phyloP scores from a whole-genome alignment of 23 tunicate species.

The Styela clava region DNA sequence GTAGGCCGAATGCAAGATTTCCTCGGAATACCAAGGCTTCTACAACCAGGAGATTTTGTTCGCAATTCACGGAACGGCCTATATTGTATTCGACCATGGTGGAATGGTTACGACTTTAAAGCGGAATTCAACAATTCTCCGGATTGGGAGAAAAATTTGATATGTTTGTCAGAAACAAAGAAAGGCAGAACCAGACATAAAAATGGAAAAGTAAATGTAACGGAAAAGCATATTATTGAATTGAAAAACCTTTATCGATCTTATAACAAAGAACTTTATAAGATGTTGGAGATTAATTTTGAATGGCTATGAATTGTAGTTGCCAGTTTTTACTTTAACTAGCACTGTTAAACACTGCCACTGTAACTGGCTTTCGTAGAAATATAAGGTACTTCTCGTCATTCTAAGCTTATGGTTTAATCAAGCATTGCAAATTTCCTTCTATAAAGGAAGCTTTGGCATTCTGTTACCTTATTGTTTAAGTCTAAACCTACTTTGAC shows the following conservation, averaged over 20 bases:
- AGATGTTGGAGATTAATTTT: not conserved
- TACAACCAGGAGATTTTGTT: slow-evolving; percentile 10
- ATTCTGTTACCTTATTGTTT: too few species aligned
- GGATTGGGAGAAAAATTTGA: not conserved
- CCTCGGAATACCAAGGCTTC: slow-evolving; percentile 17
- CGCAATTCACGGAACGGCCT: slow-evolving; percentile 1
- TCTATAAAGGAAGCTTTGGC: too few species aligned
- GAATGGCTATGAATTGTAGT: not conserved
- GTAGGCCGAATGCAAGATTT: slow-evolving; percentile 32
- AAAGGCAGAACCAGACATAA: slow-evolving; percentile 13
- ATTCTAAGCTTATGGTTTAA: too few species aligned
- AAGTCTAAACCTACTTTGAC: too few species aligned
- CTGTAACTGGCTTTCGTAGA: too few species aligned
- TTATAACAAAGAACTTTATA: not conserved
- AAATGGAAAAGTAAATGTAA: not conserved
- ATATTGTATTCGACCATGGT: slow-evolving; percentile 11
- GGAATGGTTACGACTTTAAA: not conserved
- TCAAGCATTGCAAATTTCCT: too few species aligned
- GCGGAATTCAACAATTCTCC: not conserved
- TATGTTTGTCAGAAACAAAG: not conserved
- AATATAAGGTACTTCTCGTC: too few species aligned
- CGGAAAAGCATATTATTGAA: not conserved
- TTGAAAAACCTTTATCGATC: not conserved
- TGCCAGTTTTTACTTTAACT: too few species aligned
- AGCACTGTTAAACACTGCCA: too few species aligned